Percentiles rank a stretch among this genome's conserved stretches.
Evolutionary conservation across 2,113 vertebrate genomes (phyloP).

Genomic region (Oreochromis aureus): DNA sequence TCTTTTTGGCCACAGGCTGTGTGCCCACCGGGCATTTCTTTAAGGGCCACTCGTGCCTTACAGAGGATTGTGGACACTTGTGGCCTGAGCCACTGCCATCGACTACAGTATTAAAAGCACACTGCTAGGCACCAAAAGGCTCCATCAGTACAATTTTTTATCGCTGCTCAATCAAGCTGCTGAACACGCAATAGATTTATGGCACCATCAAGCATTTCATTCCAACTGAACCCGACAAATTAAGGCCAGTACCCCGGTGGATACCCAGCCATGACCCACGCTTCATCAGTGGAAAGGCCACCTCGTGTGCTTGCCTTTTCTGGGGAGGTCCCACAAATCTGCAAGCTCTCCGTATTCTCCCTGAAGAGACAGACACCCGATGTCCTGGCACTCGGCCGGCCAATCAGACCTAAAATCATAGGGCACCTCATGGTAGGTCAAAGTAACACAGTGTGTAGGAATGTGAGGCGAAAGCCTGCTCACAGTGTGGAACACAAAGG

Average conservation of each 20-base stretch:
- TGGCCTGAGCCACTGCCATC: not conserved
- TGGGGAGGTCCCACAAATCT: not conserved
- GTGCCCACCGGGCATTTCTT: constrained; percentile 17
- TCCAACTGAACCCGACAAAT: not conserved
- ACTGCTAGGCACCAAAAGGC: not conserved
- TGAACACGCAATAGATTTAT: not conserved
- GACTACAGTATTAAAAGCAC: constrained; percentile 6
- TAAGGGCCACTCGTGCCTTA: not conserved
- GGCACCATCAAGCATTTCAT: constrained; percentile 1
- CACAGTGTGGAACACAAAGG: constrained; percentile 49
- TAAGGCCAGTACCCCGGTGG: not conserved
- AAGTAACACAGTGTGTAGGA: constrained; percentile 85
- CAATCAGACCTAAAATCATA: constrained; percentile 69
- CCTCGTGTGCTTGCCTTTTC: not conserved
- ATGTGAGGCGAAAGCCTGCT: constrained; percentile 50
- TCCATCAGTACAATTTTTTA: not conserved
- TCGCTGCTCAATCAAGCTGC: not conserved
- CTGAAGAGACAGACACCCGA: constrained; percentile 32
- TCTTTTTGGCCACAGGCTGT: constrained; percentile 42
- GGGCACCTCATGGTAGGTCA: constrained; percentile 51
- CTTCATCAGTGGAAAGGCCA: not conserved
- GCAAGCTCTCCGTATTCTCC: not conserved
- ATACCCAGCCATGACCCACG: constrained; percentile 15
- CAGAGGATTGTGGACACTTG: not conserved
- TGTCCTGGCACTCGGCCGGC: constrained; percentile 2